phyloP scores from a whole-genome alignment of 1,140 invertebrate species.

The Aethina tumida region DNA sequence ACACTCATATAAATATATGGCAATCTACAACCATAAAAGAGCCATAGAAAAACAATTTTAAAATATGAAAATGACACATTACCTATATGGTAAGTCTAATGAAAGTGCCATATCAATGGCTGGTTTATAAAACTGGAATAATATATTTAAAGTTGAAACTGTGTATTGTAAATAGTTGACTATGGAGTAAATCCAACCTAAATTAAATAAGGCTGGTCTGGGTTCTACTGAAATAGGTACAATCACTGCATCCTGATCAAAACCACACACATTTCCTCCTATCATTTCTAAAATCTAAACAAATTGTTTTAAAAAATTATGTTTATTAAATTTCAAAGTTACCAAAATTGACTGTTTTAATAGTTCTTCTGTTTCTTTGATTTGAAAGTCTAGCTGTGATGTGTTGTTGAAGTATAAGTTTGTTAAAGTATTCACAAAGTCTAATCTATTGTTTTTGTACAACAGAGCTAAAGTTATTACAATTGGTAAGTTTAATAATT shows the following conservation, averaged over 20 bases:
- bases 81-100: constrained; percentile 24
- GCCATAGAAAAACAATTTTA: neutral
- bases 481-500: constrained; percentile 26
- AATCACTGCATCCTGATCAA: constrained; percentile 19
- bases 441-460: constrained; percentile 21
- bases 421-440: constrained; percentile 24
- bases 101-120: constrained; percentile 16
- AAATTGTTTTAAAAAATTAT: constrained; percentile 6
- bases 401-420: constrained; percentile 22
- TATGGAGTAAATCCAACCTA: constrained; percentile 30
- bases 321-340: constrained; percentile 8
- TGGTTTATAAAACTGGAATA: constrained; percentile 23
- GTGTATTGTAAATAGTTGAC: constrained; percentile 23
- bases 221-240: constrained; percentile 24
- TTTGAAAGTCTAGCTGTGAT: constrained; percentile 19
- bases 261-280: constrained; percentile 26
- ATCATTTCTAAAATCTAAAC: constrained; percentile 31
- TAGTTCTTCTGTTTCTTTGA: constrained; percentile 24
- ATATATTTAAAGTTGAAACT: constrained; percentile 17
- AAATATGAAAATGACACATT: constrained; percentile 1
- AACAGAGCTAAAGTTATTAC: constrained; percentile 25
- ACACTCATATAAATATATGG: constrained; percentile 26
- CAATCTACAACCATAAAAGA: constrained; percentile 25
- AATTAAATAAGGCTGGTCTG: constrained; percentile 25
- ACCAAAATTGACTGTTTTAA: constrained; percentile 24